Percentiles rank a stretch among this genome's conserved stretches.
Conservation (phyloP, 2,113 vertebrate genomes). For the Pandion haliaetus region DNA sequence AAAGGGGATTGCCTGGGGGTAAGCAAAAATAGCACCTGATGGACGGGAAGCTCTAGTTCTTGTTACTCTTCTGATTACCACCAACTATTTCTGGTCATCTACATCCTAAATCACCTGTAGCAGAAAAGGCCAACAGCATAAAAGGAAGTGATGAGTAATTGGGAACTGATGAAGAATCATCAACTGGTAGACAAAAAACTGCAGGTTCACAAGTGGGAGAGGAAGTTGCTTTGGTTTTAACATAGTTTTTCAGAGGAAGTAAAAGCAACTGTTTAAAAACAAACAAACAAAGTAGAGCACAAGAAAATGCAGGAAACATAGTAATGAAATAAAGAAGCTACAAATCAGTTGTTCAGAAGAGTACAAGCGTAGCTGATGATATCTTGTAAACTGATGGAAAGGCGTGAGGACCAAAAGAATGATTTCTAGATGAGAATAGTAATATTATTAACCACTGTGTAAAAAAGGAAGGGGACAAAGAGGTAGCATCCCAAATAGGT, state of each 20-base stretch:
- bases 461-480: neutral
- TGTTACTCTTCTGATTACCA: neutral
- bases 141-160: neutral
- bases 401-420: neutral
- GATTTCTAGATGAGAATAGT: neutral
- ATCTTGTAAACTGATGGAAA: neutral
- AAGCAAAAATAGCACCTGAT: neutral
- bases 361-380: neutral
- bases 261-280: neutral
- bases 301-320: neutral
- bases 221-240: neutral
- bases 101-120: neutral
- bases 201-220: neutral
- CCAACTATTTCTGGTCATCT: neutral
- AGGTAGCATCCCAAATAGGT: neutral
- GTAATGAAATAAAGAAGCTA: neutral
- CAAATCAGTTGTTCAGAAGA: neutral
- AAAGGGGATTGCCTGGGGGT: neutral
- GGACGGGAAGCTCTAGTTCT: neutral
- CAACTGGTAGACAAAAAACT: neutral
- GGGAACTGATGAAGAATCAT: neutral
- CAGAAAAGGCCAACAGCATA: neutral
- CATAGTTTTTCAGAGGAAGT: neutral
- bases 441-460: neutral
- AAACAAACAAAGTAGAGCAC: neutral